Evolutionary conservation across 2,888 invertebrate species (phyloP), one percentile per base, ranked within the genome.

Genomic region (Drosophila mettleri): DNA sequence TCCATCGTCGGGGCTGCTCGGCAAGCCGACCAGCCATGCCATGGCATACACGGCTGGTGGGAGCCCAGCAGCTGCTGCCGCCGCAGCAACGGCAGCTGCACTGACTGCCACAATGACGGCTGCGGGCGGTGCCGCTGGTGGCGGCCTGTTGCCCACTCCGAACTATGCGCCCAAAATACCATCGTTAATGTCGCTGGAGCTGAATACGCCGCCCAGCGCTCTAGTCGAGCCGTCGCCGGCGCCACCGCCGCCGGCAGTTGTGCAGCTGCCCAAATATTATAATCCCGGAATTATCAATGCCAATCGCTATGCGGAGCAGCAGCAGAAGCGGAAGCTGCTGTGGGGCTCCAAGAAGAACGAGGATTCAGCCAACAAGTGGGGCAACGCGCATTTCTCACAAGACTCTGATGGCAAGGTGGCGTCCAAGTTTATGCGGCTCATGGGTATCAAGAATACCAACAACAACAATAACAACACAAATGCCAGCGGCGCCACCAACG

Each of bases 351-450:
- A 96, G 92, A 95, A 93, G 67, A 92, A 93, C 41, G 93, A 93
- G 38, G 90, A 91, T 33, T 88, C 90, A 31, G 88, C 91, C 29
- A 88, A 90, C 41, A 95, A 95, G 70, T 98, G 98, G 97, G 95
- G 96, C 80, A 95, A 72, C 65, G 96, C 98, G 0, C 95, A 96
- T 27, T 98, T 98, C 92, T 95, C 97, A 0, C 96, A 97, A 91
- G 98, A 98, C 92, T 94, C 95, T 22, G 98, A 98, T 92, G 98
- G 98, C 70, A 97, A 96, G 92, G 96, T 98, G 84, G 96, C 97
- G 0, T 97, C 96, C 63, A 99, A 99, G 93, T 99, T 99, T 93
- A 97, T 98, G 93, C 94, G 99, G 73, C 94, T 99, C 48, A 99
- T 99, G 99, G 99, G 99, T 51, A 98, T 99, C 73, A 90, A 90